Evolutionary conservation across 2,888 invertebrate genomes (phyloP), one percentile per base, ranked within the genome.

Genomic region (Catocala sponsa): DNA sequence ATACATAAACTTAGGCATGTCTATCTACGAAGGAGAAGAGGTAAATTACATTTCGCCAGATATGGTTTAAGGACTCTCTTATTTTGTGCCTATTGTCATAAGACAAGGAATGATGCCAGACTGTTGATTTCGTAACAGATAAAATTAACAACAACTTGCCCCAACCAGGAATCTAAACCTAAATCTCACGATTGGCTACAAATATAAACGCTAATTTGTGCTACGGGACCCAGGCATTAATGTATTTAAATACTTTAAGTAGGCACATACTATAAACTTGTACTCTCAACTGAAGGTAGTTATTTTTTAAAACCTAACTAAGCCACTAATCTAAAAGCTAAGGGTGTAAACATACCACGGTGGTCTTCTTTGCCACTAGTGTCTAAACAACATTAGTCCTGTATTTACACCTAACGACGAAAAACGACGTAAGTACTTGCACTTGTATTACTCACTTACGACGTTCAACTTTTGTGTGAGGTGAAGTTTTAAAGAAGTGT

Each of bases 291-390:
- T 74, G 83, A 85, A 47, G 33, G 33, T 9, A 6, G 1, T 5
- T 38, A 38, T 38, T 88, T 84, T 88, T 84, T 86, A 83, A 88
- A 86, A 85, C 80, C 79, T 78, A 77, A 66, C 60, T 77, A 68
- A 74, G 72, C 64, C 80, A 84, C 83, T 87, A 86, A 88, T 85
- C 85, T 85, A 74, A 79, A 80, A 78, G 82, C 83, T 83, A 74
- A 84, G 82, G 87, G 78, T 80, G 85, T 85, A 93, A 94, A 93
- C 89, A 92, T 78, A 84, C 78, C 84, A 83, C 78, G 94, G 94
- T 94, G 94, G 94, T 93, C 94, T 74, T 71, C 81, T 86, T 76
- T 84, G 83, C 87, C 82, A 84, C 81, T 80, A 72, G 76, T 80
- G 74, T 85, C 88, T 85, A 90, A 91, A 91, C 87, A 90, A 84